Evolutionary conservation across 2,113 vertebrate genomes (phyloP), one percentile per base, ranked within the genome.

Genomic region (Sisor rabdophorus): DNA sequence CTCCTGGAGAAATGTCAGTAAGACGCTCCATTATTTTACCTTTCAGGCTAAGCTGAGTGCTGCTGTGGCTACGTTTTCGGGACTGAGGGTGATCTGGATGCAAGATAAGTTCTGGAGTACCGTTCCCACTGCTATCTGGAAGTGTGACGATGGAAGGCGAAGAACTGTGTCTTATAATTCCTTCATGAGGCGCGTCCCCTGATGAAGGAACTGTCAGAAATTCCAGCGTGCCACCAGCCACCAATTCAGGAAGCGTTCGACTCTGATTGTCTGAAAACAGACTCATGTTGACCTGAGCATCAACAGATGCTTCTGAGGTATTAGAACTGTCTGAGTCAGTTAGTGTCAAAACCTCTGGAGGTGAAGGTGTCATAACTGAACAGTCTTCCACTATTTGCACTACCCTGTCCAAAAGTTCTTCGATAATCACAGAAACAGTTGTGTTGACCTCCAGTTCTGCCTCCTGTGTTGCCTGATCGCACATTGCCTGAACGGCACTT

Each of bases 31-130:
- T 89, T 15, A 92, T 88, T 84, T 95, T 98, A 73, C 96, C 95
- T 88, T 94, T 97, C 60, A 96, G 94, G 85, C 92, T 96, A 79
- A 99, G 95, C 83, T 98, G 96, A 72, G 95, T 96, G 84, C 95
- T 97, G 84, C 95, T 95, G 76, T 98, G 95, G 88, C 95, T 98
- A 75, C 92, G 91, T 80, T 97, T 95, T 58, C 94, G 91, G 58
- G 92, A 90, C 79, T 92, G 94, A 1, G 85, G 86, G 81, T 95
- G 94, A 16, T 85, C 63, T 3, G 91, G 90, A 44, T 70, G 84
- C 73, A 91, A 81, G 79, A 80, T 86, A 58, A 89, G 86, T 40
- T 97, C 95, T 0, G 86, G 84, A 16, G 86, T 84, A 54, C 87
- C 81, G 1, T 71, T 85, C 26, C 86, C 79, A 1, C 80, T 72